Evolutionary conservation across 1,140 invertebrate species (phyloP).

Genomic region (Heliconius congener): DNA sequence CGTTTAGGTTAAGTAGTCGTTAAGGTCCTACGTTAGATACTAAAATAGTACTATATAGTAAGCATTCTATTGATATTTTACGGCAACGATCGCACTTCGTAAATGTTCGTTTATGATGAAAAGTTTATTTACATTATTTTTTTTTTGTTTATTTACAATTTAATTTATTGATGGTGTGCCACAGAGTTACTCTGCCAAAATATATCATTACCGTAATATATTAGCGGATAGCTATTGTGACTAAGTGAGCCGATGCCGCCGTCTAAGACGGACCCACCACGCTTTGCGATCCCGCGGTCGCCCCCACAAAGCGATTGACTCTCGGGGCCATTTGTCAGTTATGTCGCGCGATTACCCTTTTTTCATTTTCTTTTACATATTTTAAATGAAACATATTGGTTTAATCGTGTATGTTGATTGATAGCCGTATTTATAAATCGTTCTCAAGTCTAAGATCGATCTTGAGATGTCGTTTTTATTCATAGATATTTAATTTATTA

Average conservation of each 20-base stretch:
- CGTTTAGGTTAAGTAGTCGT: constrained; percentile 68
- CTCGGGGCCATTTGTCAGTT: neutral
- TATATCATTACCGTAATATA: constrained; percentile 78
- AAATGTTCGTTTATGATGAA: constrained; percentile 75
- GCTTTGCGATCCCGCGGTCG: constrained; percentile 48
- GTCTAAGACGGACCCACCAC: constrained; percentile 47
- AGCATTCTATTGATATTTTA: constrained; percentile 76
- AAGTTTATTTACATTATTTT: constrained; percentile 77
- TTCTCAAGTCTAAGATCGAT: too few relatives aligned
- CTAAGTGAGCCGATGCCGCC: constrained; percentile 34
- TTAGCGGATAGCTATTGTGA: constrained; percentile 45
- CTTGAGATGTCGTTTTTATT: too few relatives aligned
- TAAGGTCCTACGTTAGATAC: constrained; percentile 72
- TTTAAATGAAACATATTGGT: too few relatives aligned
- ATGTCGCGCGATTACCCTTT: too few relatives aligned
- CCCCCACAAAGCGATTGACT: constrained; percentile 59
- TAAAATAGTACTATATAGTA: constrained; percentile 50
- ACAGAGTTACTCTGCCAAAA: constrained; percentile 82
- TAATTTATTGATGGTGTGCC: constrained; percentile 82
- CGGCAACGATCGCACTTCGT: constrained; percentile 77
- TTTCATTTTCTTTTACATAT: too few relatives aligned
- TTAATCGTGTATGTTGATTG: too few relatives aligned
- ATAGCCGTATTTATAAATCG: too few relatives aligned
- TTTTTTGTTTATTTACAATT: constrained; percentile 72
- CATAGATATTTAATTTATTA: too few relatives aligned